Evolutionary conservation across 2,888 invertebrate genomes (phyloP), one percentile per base, ranked within the genome.

Genomic region (Deladenus siricidicola): DNA sequence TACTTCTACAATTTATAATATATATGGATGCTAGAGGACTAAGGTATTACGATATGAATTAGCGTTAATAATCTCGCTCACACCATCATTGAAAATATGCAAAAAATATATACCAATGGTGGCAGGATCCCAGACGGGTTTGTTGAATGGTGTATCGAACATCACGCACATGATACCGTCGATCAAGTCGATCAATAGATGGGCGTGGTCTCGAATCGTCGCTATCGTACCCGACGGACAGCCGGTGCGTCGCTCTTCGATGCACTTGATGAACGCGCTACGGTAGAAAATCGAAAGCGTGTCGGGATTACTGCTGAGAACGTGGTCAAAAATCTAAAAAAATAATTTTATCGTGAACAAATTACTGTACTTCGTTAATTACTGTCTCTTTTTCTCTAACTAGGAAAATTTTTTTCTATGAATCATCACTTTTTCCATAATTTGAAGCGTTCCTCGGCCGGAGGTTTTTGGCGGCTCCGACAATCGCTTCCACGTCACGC

Each of bases 361-460:
- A 10, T 56, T n/a, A n/a, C n/a, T n/a, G n/a, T n/a, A n/a, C n/a
- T n/a, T n/a, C n/a, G n/a, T n/a, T n/a, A n/a, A n/a, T n/a, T n/a
- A n/a, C n/a, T n/a, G n/a, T n/a, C n/a, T n/a, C n/a, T n/a, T n/a
- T n/a, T n/a, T n/a, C n/a, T n/a, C 34, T 10, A 8, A 51, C 39
- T 17, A 39, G 8, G 39, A 39, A 39, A 14, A 39, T 17, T 39
- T 8, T 17, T 8, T 39, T 39, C 39, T n/a, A n/a, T n/a, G n/a
- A n/a, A n/a, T n/a, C n/a, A n/a, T 43, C n/a, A 73, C 72, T 67
- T 72, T 75, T 56, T 75, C 73, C 74, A 75, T 75, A 39, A 75
- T 73, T 30, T 71, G 70, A n/a, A 74, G 63, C 14, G 69, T 75
- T 4, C 74, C 74, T 8, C 73, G 56, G 14, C 73, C 74, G 23